Conservation (phyloP, 1,140 invertebrate genomes). For the Brachionus koreanus region DNA sequence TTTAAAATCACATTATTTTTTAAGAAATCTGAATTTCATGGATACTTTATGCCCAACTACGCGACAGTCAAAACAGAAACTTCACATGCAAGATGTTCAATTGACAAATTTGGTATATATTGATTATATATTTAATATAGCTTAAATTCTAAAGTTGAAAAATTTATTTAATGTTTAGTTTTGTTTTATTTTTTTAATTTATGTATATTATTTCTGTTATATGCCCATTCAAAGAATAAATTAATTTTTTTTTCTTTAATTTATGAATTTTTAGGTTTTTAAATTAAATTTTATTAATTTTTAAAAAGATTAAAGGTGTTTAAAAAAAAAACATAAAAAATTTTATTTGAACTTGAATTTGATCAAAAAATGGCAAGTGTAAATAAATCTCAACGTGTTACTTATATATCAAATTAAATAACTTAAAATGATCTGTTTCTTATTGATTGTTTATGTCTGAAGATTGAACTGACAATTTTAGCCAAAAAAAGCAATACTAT, state of each 20-base stretch:
- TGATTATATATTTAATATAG: background rate
- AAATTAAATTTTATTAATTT: too few relatives aligned
- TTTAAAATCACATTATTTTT: background rate
- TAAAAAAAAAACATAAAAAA: background rate
- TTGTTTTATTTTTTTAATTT: background rate
- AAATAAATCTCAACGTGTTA: background rate
- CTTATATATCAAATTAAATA: background rate
- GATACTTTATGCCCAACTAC: conserved; percentile 42
- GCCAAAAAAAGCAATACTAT: background rate
- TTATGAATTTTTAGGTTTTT: background rate
- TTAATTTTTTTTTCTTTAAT: background rate
- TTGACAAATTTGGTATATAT: conserved; percentile 4
- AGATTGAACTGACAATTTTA: conserved; percentile 24
- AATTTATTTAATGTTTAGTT: background rate
- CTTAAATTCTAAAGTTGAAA: background rate
- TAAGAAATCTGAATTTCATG: conserved; percentile 6
- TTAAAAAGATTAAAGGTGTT: too few relatives aligned
- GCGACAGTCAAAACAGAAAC: background rate
- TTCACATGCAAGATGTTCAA: background rate
- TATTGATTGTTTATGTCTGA: background rate
- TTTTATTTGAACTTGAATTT: background rate
- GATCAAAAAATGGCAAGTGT: background rate
- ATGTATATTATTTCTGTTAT: background rate
- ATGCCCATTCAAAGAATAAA: background rate
- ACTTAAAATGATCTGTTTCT: background rate